These are phyloP conservation scores for Morone saxatilis DNA, from an alignment of 2,113 vertebrate species.

Conservation along the genomic window DNA sequence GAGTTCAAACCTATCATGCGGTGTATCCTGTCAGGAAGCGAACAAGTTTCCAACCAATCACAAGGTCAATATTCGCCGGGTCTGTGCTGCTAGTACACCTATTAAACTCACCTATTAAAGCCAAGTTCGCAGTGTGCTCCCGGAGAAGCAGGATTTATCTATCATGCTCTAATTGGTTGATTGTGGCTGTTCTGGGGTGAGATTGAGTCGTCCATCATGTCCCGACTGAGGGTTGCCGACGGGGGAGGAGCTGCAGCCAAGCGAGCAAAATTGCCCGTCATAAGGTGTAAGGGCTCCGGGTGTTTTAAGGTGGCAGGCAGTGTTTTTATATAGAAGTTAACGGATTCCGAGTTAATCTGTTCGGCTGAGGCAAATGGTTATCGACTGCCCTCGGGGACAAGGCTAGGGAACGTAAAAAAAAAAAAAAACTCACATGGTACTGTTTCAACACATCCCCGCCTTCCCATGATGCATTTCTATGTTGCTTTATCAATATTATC, in stretches of 20 bases:
- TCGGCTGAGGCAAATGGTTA: slow-evolving; percentile 73
- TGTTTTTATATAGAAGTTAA: slow-evolving; percentile 78
- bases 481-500: slow-evolving; percentile 69
- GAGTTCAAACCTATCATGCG: slow-evolving; percentile 33
- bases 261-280: slow-evolving; percentile 77
- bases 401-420: slow-evolving; percentile 17
- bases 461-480: slow-evolving; percentile 64
- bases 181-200: slow-evolving; percentile 75
- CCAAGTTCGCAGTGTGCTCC: slow-evolving; percentile 55
- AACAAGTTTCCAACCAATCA: slow-evolving; percentile 70
- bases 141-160: slow-evolving; percentile 76
- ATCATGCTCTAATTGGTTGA: slow-evolving; percentile 83
- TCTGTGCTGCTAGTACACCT: slow-evolving; percentile 41
- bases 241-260: slow-evolving; percentile 71
- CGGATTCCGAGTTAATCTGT: slow-evolving; percentile 80
- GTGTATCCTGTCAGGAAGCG: slow-evolving; percentile 58
- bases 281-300: slow-evolving; percentile 58
- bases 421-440: slow-evolving; percentile 23
- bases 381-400: slow-evolving; percentile 69
- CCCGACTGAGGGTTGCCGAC: slow-evolving; percentile 57
- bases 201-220: slow-evolving; percentile 85
- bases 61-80: slow-evolving; percentile 61
- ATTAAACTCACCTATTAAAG: slow-evolving; percentile 76
- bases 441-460: slow-evolving; percentile 13
- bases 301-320: slow-evolving; percentile 64